phyloP scores from a whole-genome alignment of 37 sponge, comb jelly and placozoan genomes.

The Geodia barretti region DNA sequence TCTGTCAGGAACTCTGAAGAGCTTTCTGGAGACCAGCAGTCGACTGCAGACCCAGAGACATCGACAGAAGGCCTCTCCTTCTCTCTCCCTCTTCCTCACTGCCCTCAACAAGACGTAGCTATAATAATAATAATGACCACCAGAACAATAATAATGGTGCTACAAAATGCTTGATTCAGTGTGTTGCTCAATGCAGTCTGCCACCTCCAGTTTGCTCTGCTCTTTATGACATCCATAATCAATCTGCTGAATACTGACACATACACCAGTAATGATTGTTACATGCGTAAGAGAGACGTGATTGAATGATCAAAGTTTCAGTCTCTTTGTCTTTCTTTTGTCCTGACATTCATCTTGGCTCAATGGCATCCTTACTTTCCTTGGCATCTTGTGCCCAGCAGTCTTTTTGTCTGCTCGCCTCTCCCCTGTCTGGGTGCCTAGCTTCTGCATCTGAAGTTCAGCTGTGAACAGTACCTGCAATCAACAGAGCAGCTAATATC shows the following conservation, averaged over 20 bases:
- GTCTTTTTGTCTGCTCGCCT: neutral
- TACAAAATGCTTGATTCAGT: too few species aligned
- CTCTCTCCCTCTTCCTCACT: neutral
- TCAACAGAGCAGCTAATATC: neutral
- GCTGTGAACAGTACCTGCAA: constrained; percentile 43
- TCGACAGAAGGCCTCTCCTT: neutral
- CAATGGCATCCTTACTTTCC: neutral
- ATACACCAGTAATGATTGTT: too few species aligned
- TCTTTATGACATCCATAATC: too few species aligned
- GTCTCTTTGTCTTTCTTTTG: neutral
- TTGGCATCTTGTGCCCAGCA: too few species aligned
- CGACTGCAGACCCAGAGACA: neutral
- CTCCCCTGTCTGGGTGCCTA: neutral
- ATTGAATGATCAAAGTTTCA: too few species aligned
- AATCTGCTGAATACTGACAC: too few species aligned
- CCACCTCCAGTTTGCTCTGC: too few species aligned
- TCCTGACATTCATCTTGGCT: neutral
- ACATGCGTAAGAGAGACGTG: too few species aligned
- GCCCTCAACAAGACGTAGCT: neutral
- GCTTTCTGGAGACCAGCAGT: neutral
- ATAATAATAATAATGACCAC: too few species aligned
- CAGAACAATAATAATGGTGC: too few species aligned
- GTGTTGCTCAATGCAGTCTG: too few species aligned
- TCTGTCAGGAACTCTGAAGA: neutral
- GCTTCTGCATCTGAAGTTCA: constrained; percentile 18